Percentiles rank a stretch among this genome's conserved stretches.
Conservation (phyloP, 2,797 vertebrate genomes). For the Austrolebias charrua region DNA sequence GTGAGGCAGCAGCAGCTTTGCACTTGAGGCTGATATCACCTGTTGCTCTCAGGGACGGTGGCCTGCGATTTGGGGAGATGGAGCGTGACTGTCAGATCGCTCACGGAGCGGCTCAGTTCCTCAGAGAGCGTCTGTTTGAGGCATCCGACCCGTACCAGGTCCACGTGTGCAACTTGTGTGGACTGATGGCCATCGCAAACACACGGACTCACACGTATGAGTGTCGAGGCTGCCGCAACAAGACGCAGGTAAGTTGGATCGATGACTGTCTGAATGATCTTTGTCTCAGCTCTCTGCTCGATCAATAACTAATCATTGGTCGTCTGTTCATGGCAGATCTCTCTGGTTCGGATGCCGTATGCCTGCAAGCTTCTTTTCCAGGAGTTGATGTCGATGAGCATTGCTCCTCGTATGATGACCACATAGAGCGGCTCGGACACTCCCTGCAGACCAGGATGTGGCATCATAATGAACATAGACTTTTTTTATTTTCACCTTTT, state of each 20-base stretch:
- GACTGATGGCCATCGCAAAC: conserved; percentile 98
- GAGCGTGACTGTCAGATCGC: conserved; percentile 98
- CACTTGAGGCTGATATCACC: background rate
- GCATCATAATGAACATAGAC: background rate
- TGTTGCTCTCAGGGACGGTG: conserved; percentile 85
- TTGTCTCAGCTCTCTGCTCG: background rate
- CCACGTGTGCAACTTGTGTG: conserved; percentile 96
- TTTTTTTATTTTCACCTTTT: background rate
- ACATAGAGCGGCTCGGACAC: conserved; percentile 36
- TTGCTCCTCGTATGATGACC: conserved; percentile 98
- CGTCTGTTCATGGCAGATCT: conserved; percentile 80
- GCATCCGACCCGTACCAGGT: conserved; percentile 98
- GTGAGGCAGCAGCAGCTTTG: background rate
- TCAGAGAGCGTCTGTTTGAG: conserved; percentile 93
- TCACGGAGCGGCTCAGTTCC: conserved; percentile 97
- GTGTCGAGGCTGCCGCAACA: conserved; percentile 96
- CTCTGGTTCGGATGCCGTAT: conserved; percentile 95
- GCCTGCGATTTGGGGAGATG: conserved; percentile 98
- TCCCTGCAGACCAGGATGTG: background rate
- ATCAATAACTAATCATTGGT: background rate
- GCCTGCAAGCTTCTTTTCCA: conserved; percentile 98
- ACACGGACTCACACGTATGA: conserved; percentile 96
- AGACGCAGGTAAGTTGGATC: conserved; percentile 85
- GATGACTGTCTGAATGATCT: too few relatives aligned
- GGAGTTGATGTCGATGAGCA: conserved; percentile 99